phyloP scores from a whole-genome alignment of 2,113 vertebrate species.

The Genyomyrus donnyi region DNA sequence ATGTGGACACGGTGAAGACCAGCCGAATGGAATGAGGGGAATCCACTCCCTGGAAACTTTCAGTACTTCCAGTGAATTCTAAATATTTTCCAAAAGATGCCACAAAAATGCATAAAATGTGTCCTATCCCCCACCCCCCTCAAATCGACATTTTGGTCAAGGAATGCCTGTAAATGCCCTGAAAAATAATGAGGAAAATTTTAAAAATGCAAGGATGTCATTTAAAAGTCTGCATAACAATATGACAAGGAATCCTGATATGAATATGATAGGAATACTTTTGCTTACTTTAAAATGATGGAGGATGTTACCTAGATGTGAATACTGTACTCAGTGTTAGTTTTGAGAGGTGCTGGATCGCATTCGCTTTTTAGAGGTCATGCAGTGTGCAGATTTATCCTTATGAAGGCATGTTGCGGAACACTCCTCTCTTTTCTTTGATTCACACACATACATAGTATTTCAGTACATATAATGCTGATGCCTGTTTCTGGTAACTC shows the following conservation, averaged over 20 bases:
- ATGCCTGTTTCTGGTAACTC: not conserved
- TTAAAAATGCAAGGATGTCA: not conserved
- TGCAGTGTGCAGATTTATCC: not conserved
- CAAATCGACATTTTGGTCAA: not conserved
- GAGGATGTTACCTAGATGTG: not conserved
- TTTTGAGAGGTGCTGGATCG: not conserved
- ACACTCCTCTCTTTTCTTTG: not conserved
- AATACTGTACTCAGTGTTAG: not conserved
- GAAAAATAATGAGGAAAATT: not conserved
- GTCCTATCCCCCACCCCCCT: too few species aligned
- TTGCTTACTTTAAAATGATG: not conserved
- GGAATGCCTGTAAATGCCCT: not conserved
- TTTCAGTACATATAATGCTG: not conserved
- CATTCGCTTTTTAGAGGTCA: not conserved
- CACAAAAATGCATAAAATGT: not conserved
- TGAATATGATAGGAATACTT: not conserved
- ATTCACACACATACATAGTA: not conserved
- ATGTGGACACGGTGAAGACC: not conserved
- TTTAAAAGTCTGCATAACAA: not conserved
- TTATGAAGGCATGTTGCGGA: not conserved
- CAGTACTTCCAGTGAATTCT: not conserved
- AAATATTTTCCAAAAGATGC: not conserved
- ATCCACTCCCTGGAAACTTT: constrained; percentile 6
- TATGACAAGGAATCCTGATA: not conserved
- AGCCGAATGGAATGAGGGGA: constrained; percentile 9